Evolutionary conservation across 92 coral and sea anemone genomes (phyloP), one percentile per base, ranked within the genome.

Genomic region (Porites rus): DNA sequence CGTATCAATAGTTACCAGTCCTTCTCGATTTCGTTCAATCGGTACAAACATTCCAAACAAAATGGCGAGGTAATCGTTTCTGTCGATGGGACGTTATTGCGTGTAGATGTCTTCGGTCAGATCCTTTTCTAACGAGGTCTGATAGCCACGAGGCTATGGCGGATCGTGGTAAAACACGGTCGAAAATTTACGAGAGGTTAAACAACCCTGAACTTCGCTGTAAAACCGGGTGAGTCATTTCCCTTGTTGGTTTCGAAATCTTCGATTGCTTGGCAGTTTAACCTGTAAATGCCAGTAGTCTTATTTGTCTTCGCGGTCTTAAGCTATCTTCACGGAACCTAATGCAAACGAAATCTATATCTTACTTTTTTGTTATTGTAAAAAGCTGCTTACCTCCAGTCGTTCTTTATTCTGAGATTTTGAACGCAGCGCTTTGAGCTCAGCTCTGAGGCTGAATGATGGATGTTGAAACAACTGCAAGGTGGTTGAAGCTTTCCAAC

Each of bases 121-220:
- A 54, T 70, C 31, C 58, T 13, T 38, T 31, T 63, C 46, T 17
- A 10, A 81, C 60, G 59, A n/a, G 14, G 43, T 10, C 0, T 21
- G 12, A 13, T 56, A 11, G 56, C 68, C 22, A 10, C 38, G 8
- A 68, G 58, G 51, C 17, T 25, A 94, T 94, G 98, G 95, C 95
- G 2, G 95, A 94, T 51, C 95, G 95, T 14, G 70, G 80, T 11
- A 94, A 87, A 74, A 82, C 87, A 50, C 91, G 89, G 78, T 94
- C 98, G 8, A 94, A 85, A 85, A 88, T 94, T 68, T 82, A 83
- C 72, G 98, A 94, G 83, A 84, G 95, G 61, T 87, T 94, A 28
- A 94, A 94, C 69, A 94, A 94, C 70, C 98, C 98, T 22, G 95
- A 94, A 85, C 94, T 94, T 72, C 98, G 98, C 72, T 94, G 98